Percentiles rank a stretch among this genome's conserved stretches.
Evolutionary conservation across 2,888 invertebrate species (phyloP).

Genomic region (Rapana venosa): DNA sequence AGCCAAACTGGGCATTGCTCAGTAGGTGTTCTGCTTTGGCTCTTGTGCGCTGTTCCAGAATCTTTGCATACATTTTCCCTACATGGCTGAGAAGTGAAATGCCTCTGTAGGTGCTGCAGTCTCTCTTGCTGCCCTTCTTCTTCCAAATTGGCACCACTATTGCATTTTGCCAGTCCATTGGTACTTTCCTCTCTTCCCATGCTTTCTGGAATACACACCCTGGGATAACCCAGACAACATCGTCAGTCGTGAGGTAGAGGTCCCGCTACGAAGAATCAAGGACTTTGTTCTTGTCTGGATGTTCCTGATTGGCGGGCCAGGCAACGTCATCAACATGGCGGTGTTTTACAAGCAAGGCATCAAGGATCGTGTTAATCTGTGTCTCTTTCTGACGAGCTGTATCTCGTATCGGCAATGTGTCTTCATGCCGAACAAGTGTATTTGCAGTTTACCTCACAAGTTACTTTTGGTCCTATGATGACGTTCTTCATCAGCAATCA

Average conservation of each 20-base stretch:
- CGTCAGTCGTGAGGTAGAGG: neutral
- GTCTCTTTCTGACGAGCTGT: conserved; percentile 11
- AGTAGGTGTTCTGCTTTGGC: too few species aligned
- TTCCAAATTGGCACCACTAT: too few species aligned
- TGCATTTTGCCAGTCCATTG: too few species aligned
- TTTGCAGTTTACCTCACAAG: neutral
- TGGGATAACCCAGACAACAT: conserved; percentile 18
- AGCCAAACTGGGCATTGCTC: too few species aligned
- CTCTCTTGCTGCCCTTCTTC: too few species aligned
- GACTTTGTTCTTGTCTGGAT: neutral
- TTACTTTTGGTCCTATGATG: neutral
- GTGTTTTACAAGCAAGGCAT: conserved; percentile 17
- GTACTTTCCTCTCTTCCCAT: too few species aligned
- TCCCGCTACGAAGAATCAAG: neutral
- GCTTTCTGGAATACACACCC: neutral
- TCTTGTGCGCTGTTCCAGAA: too few species aligned
- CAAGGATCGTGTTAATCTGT: conserved; percentile 22
- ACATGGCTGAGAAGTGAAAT: too few species aligned
- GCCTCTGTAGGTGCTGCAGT: too few species aligned
- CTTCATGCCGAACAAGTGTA: neutral
- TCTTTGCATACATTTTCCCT: too few species aligned
- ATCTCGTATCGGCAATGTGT: neutral
- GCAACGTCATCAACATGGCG: conserved; percentile 25
- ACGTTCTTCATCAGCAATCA: neutral
- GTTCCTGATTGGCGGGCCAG: conserved; percentile 22